These are phyloP conservation scores for Myotis brandtii DNA, from an alignment of 2,113 vertebrate genomes.

Conservation along the genomic window DNA sequence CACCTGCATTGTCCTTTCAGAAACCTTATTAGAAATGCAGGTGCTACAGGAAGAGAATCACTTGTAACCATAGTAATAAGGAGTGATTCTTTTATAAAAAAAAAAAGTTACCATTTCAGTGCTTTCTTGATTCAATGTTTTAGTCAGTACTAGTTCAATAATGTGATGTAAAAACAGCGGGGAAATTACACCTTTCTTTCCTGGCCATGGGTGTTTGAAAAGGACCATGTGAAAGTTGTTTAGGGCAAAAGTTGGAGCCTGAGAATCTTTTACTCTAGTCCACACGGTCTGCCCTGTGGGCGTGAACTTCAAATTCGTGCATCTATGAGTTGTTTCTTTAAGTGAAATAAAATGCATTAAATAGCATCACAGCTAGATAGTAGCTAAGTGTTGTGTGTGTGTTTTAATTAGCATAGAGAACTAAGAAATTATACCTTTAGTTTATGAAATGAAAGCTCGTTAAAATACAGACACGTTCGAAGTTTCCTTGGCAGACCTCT, in stretches of 20 bases:
- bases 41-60: neutral
- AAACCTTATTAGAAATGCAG: neutral
- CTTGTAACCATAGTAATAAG: neutral
- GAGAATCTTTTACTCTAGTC: neutral
- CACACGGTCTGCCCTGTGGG: neutral
- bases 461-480: neutral
- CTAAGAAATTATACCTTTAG: neutral
- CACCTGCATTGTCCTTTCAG: neutral
- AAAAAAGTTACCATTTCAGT: neutral
- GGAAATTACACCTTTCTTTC: neutral
- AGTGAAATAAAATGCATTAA: constrained; percentile 5
- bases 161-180: neutral
- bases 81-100: neutral
- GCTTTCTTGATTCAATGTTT: neutral
- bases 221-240: neutral
- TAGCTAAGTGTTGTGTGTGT: neutral
- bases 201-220: neutral
- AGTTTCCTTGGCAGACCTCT: neutral
- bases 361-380: neutral
- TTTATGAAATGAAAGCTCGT: neutral
- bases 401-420: neutral
- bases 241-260: neutral
- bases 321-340: neutral
- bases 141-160: neutral
- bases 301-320: neutral